Evolutionary conservation across 1,140 invertebrate genomes (phyloP).

Genomic region (Vollenhovia emeryi): DNA sequence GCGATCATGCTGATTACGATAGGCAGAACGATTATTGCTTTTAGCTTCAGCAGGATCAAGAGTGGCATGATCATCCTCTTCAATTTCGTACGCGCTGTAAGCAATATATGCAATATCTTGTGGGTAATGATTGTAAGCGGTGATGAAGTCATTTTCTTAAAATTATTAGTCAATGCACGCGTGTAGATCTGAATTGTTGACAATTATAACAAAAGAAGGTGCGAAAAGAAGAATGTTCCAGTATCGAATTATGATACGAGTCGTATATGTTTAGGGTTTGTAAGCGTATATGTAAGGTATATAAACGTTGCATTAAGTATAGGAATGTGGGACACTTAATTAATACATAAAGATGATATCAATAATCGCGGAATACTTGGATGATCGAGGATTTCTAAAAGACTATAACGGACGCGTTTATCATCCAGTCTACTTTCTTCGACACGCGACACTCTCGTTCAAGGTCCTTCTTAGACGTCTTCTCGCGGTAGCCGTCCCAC

Average conservation of each 20-base stretch:
- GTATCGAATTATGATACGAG: background rate
- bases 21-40: constrained; percentile 88
- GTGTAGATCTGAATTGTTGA: background rate
- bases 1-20: constrained; percentile 87
- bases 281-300: background rate
- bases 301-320: background rate
- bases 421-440: constrained; percentile 79
- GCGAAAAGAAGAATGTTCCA: background rate
- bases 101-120: constrained; percentile 60
- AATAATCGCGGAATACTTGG: constrained; percentile 6
- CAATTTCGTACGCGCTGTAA: constrained; percentile 87
- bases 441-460: constrained; percentile 77
- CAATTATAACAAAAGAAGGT: background rate
- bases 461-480: constrained; percentile 72
- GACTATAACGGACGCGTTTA: constrained; percentile 59
- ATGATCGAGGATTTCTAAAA: constrained; percentile 53
- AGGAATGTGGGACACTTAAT: constrained; percentile 12
- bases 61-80: constrained; percentile 88
- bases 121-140: background rate
- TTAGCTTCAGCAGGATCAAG: constrained; percentile 87
- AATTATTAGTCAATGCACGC: background rate
- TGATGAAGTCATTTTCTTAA: background rate
- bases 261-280: background rate
- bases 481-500: constrained; percentile 66
- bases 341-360: constrained; percentile 21